Evolutionary conservation across 1,140 invertebrate genomes (phyloP).

Genomic region (Drosophila kurseongensis): DNA sequence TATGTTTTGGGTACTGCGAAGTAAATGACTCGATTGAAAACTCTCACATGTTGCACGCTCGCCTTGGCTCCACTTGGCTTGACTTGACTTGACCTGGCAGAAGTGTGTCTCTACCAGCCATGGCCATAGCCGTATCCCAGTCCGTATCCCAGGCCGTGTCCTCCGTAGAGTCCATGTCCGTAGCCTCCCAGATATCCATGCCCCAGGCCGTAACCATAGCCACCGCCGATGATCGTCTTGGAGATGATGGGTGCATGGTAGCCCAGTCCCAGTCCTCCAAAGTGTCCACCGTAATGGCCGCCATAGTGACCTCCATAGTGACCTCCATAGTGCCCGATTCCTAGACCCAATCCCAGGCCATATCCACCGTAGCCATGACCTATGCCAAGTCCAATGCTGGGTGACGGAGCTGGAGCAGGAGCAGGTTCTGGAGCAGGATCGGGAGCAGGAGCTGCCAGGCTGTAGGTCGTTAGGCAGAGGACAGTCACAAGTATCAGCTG

Average conservation of each 20-base stretch:
- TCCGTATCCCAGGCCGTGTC: constrained; percentile 63
- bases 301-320: constrained; percentile 2
- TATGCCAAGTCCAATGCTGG: constrained; percentile 63
- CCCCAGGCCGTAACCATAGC: constrained; percentile 62
- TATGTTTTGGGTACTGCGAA: constrained; percentile 28
- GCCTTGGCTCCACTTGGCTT: constrained; percentile 1
- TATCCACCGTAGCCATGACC: constrained; percentile 67
- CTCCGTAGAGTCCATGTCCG: constrained; percentile 69
- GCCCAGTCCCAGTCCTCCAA: constrained; percentile 59
- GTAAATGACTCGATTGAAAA: constrained; percentile 42
- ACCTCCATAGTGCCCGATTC: constrained; percentile 44
- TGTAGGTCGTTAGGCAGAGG: constrained; percentile 41
- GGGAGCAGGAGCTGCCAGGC: constrained; percentile 52
- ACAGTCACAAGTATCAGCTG: constrained; percentile 54
- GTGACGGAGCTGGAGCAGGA: constrained; percentile 39
- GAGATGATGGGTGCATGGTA: constrained; percentile 69
- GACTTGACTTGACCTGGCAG: background rate
- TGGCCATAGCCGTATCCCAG: constrained; percentile 62
- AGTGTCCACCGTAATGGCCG: constrained; percentile 44
- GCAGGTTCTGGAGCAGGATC: constrained; percentile 49
- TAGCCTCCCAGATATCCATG: constrained; percentile 66
- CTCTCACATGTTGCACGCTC: constrained; percentile 58
- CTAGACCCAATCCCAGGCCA: constrained; percentile 48
- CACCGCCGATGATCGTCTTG: constrained; percentile 77
- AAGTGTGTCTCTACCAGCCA: constrained; percentile 47